phyloP scores from a whole-genome alignment of 2,797 vertebrate species.

The Platyrinchus mystaceus region DNA sequence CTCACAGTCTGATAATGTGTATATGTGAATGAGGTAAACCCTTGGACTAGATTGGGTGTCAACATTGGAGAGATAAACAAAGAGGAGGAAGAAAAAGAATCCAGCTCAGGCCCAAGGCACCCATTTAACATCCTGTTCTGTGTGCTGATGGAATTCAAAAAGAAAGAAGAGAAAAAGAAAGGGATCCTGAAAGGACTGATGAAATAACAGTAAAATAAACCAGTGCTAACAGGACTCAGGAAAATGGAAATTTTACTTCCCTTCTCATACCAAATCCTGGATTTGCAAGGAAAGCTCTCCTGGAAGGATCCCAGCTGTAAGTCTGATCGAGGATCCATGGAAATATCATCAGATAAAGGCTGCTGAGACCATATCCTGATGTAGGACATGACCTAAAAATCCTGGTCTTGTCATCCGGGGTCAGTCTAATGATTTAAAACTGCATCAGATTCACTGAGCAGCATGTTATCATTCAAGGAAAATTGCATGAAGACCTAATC shows the following conservation, averaged over 20 bases:
- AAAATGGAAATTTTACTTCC: neutral
- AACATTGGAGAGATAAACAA: neutral
- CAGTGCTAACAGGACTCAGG: neutral
- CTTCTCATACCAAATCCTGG: neutral
- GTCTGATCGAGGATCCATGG: rapidly evolving
- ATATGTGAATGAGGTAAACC: neutral
- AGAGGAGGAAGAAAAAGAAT: neutral
- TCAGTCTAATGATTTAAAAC: neutral
- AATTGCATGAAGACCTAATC: neutral
- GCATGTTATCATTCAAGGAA: neutral
- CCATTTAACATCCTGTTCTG: neutral
- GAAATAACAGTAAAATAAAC: neutral
- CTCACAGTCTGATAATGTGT: neutral
- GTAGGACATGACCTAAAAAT: neutral
- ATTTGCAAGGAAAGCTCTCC: neutral
- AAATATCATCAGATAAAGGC: neutral
- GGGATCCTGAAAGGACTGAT: neutral
- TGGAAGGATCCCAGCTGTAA: neutral
- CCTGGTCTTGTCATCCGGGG: neutral
- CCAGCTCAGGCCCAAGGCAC: neutral
- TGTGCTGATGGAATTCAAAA: neutral
- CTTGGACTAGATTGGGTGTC: neutral
- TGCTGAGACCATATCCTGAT: neutral
- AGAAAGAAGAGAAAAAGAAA: neutral
- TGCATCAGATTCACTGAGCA: neutral